A percentile compares a stretch with the other conserved stretches of the same genome.
These are phyloP conservation scores for Aramus guarauna DNA, from an alignment of 2,113 vertebrate species.

Conservation along the genomic window DNA sequence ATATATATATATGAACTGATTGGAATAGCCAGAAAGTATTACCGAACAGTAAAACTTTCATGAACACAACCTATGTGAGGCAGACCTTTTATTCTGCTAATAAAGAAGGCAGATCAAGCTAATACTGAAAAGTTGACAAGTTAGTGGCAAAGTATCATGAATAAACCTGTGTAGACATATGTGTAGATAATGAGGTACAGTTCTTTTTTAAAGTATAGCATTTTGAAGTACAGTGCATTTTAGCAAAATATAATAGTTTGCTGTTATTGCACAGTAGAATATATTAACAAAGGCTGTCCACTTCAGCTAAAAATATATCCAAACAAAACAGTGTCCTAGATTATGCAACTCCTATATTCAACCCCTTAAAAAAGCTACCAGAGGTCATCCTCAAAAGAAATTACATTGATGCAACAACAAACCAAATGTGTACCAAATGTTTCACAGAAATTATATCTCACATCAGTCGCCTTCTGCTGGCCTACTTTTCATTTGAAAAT, in stretches of 20 bases:
- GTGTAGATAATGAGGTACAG: neutral
- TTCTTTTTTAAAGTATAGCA: neutral
- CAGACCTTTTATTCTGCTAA: neutral
- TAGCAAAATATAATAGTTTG: neutral
- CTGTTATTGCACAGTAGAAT: neutral
- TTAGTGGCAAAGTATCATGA: neutral
- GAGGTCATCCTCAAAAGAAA: neutral
- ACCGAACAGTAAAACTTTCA: neutral
- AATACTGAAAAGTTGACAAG: neutral
- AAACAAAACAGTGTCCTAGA: neutral
- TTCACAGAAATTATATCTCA: neutral
- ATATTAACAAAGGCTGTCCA: neutral
- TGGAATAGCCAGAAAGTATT: neutral
- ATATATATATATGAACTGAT: neutral
- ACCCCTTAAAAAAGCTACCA: neutral
- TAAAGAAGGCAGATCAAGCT: neutral
- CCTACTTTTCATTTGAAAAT: neutral
- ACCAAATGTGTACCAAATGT: neutral
- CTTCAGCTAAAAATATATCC: neutral
- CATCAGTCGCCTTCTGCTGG: neutral
- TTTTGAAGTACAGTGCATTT: neutral
- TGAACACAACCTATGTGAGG: neutral
- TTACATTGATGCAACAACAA: neutral
- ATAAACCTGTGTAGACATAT: neutral
- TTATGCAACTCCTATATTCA: neutral